Base-by-base conservation (phyloP, 2,888 invertebrate genomes). In the Oligia fasciuncula region DNA sequence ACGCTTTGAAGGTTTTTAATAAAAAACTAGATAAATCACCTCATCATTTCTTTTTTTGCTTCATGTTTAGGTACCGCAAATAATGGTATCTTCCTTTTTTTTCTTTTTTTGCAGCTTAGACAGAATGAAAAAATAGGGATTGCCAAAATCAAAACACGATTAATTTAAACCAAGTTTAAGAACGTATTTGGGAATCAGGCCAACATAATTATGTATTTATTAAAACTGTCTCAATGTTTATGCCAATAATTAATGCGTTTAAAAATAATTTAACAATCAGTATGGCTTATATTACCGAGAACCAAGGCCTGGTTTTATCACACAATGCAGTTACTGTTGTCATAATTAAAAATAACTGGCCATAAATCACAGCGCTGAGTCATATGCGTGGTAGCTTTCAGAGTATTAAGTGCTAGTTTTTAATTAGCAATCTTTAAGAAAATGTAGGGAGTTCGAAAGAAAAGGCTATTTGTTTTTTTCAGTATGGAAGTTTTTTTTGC, bases 341-440 rank as follows among this genome's bases (percentile, higher is more conserved):
- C 87, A 83, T 81, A 79, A 87, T 85, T 87, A 87, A 80, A 86
- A 86, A 87, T 88, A 87, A 83, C 83, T 54, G 11, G 11, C 35
- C 81, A 87, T 87, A 79, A 81, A 83, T 85, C 85, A 71, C 72
- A 62, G 4, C 35, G 9, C 19, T 88, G 83, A 82, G 78, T 87
- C 87, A 88, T 65, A 40, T 65, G 70, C 66, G 68, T 70, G 66
- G 77, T 65, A 70, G 63, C 67, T 73, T 67, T 13, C 17, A n/a
- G 29, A 46, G 51, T 60, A 69, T 46, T 62, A 63, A 67, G 8
- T 57, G 62, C 60, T 66, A 51, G 13, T 74, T 85, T 74, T 85
- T 68, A 76, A 46, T 51, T 40, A 29, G 19, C n/a, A 54, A 8
- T 29, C 4, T 49, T 66, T 46, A 57, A 57, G 67, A 54, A 46